These are phyloP conservation scores for Pristionchus exspectatus DNA, from an alignment of 2,888 invertebrate genomes.

Conservation along the genomic window DNA sequence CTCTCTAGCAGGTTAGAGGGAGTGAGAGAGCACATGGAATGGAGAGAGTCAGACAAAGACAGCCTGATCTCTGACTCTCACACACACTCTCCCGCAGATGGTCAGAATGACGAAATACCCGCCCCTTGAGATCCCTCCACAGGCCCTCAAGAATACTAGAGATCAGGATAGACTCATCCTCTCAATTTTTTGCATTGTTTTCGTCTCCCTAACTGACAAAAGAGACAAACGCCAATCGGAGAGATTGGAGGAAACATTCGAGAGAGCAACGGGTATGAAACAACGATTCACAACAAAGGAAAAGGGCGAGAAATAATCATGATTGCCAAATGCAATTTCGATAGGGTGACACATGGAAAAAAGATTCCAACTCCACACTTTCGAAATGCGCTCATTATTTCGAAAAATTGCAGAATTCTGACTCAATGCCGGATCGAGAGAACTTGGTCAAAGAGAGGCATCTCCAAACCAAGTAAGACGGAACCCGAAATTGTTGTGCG, in stretches of 20 bases:
- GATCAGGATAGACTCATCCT: too few species aligned
- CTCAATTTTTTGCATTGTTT: too few species aligned
- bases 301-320: background rate
- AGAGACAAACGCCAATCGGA: background rate
- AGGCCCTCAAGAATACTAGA: too few species aligned
- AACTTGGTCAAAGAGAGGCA: too few species aligned
- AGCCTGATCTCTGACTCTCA: background rate
- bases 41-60: background rate
- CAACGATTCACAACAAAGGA: background rate
- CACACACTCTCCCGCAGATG: background rate
- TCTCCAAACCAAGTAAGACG: too few species aligned
- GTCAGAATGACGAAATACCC: slow-evolving; percentile 35
- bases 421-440: background rate
- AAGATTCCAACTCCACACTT: background rate
- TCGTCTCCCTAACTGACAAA: background rate
- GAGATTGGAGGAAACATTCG: background rate
- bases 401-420: background rate
- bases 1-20: background rate
- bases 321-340: background rate
- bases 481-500: background rate
- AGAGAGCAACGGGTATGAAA: background rate
- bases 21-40: background rate
- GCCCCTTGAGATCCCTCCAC: background rate
- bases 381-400: background rate
- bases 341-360: background rate